These are phyloP conservation scores for Rousettus leschenaultii DNA, from an alignment of 2,113 vertebrate species.

Conservation along the genomic window DNA sequence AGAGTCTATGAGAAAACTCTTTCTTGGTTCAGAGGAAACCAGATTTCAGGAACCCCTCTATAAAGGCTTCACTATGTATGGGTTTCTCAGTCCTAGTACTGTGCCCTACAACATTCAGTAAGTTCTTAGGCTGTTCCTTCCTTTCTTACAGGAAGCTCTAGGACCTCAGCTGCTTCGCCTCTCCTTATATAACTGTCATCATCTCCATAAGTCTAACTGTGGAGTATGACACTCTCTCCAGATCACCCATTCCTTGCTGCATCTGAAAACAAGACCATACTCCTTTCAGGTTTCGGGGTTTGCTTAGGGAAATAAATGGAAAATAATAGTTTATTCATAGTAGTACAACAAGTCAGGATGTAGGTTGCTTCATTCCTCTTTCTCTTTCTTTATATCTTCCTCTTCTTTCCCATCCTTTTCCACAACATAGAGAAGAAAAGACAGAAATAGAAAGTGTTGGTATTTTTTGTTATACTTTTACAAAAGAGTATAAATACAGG, in stretches of 20 bases:
- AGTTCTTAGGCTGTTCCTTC: conserved; percentile 58
- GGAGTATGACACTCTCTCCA: neutral
- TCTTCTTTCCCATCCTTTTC: neutral
- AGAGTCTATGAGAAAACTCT: conserved; percentile 88
- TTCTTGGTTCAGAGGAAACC: conserved; percentile 84
- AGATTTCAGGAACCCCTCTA: conserved; percentile 85
- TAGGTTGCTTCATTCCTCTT: neutral
- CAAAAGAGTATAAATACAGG: neutral
- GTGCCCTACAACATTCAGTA: conserved; percentile 88
- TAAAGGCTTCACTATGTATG: conserved; percentile 79
- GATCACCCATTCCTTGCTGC: neutral
- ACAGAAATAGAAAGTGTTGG: neutral
- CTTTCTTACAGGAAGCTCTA: neutral
- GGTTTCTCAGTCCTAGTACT: conserved; percentile 83
- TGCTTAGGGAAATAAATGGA: neutral
- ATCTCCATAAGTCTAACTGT: neutral
- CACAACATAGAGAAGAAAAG: neutral
- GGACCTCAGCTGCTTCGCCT: neutral
- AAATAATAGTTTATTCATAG: neutral
- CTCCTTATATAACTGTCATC: neutral
- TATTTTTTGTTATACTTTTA: neutral
- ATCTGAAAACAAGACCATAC: neutral
- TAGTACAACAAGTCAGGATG: neutral
- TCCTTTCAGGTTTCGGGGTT: neutral
- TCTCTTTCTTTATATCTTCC: neutral